phyloP scores from a whole-genome alignment of 2,797 vertebrate species.

The Leptatherina wallacei region DNA sequence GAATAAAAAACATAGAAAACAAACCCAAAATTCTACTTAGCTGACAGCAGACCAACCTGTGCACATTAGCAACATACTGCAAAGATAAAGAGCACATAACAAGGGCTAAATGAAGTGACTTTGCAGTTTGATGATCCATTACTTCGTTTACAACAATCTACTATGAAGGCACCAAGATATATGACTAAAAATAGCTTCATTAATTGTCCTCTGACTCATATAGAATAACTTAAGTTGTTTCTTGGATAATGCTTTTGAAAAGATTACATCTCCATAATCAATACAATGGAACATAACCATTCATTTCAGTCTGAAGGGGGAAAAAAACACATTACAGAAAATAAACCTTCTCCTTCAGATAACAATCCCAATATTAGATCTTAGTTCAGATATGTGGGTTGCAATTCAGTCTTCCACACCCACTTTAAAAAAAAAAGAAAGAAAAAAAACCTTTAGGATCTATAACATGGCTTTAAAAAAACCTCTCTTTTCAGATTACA shows the following conservation, averaged over 20 bases:
- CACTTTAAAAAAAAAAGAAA: not conserved
- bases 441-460: not conserved
- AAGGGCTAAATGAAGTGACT: not conserved
- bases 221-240: constrained; percentile 67
- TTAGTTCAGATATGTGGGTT: constrained; percentile 46
- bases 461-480: constrained; percentile 9
- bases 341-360: constrained; percentile 32
- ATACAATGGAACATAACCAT: constrained; percentile 66
- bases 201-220: constrained; percentile 67
- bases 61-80: constrained; percentile 6
- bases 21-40: not conserved
- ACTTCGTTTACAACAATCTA: constrained; percentile 36
- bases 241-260: constrained; percentile 71
- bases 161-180: constrained; percentile 50
- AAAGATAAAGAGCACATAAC: not conserved
- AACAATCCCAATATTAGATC: constrained; percentile 23
- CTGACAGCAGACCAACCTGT: not conserved
- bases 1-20: not conserved
- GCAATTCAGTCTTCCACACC: constrained; percentile 16
- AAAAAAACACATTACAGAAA: constrained; percentile 49
- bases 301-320: constrained; percentile 25
- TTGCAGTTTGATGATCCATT: constrained; percentile 32
- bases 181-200: constrained; percentile 51
- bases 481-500: constrained; percentile 4
- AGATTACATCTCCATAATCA: constrained; percentile 84